Evolutionary conservation across 30 jellyfish, hydroid and myxozoan genomes (phyloP), one percentile per base, ranked within the genome.

Genomic region (Hydra vulgaris): DNA sequence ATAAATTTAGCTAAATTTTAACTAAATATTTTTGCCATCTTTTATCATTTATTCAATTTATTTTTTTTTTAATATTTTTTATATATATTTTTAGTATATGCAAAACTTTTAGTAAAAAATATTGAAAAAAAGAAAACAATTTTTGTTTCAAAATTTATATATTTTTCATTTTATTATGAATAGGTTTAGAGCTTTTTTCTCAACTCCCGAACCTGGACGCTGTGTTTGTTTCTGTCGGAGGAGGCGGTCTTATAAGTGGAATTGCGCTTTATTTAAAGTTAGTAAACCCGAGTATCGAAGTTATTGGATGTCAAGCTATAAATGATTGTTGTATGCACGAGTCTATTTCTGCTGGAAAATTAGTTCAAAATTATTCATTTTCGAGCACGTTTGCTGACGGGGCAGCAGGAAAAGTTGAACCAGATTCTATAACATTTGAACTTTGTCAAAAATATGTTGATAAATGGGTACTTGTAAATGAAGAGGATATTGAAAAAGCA

Each of bases 171-270:
- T 40, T 40, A 12, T 40, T 40, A 3, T 40, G 5, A 12, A 40
- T 40, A 86, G 96, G 94, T 18, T 76, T 71, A 5, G 97, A 90
- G 74, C 75, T 90, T 1, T 76, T 79, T n/a, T 82, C 70, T 15
- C 88, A 86, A 15, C 91, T 86, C n/a, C 95, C 94, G 0, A 61
- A 67, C 19, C 86, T 86, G 7, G 95, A 90, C 74, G 96, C 87
- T 12, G 94, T 90, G 17, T 85, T 90, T 56, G 83, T 81, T 8
- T 81, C 97, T 21, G 97, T 90, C 22, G 97, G 97, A 0, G 97
- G 96, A 1, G 97, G 97, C 27, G 96, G 97, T 0, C 78, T 90
- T 17, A 82, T 86, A 18, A 56, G 94, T 23, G 97, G 97, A 23
- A 77, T 90, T 7, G 90, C 96, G 1, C 7, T 84, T 4, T 81